Percentiles rank a stretch among this genome's conserved stretches.
These are phyloP conservation scores for Laterallus jamaicensis DNA, from an alignment of 2,113 vertebrate species.

Conservation along the genomic window DNA sequence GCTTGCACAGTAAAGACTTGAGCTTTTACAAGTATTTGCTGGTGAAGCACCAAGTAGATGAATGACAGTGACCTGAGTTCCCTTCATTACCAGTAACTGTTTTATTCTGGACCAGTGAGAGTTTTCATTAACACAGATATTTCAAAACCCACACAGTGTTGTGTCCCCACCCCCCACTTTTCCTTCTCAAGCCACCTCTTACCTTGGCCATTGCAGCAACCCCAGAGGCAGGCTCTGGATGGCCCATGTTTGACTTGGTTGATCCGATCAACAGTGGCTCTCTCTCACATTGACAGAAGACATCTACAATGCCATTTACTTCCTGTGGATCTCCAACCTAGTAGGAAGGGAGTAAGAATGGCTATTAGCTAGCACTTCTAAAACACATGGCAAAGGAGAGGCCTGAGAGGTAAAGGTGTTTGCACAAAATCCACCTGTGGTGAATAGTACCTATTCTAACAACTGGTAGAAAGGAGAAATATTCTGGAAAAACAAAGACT, in stretches of 20 bases:
- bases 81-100: not conserved
- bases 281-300: constrained; percentile 80
- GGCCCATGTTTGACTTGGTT: constrained; percentile 98
- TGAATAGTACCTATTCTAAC: not conserved
- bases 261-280: constrained; percentile 90
- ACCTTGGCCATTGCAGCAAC: constrained; percentile 91
- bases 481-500: not conserved
- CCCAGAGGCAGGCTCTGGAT: constrained; percentile 93
- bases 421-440: not conserved
- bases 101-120: not conserved
- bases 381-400: not conserved
- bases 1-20: not conserved
- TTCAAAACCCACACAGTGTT: not conserved
- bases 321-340: constrained; percentile 97
- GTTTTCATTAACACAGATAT: not conserved
- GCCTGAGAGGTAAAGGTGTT: not conserved
- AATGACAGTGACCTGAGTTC: not conserved
- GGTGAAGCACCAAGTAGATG: not conserved
- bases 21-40: not conserved
- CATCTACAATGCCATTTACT: constrained; percentile 80
- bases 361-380: not conserved
- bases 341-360: not conserved
- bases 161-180: not conserved
- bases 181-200: not conserved
- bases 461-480: not conserved